Evolutionary conservation across 2,113 vertebrate genomes (phyloP).

Genomic region (Platysternon megacephalum): DNA sequence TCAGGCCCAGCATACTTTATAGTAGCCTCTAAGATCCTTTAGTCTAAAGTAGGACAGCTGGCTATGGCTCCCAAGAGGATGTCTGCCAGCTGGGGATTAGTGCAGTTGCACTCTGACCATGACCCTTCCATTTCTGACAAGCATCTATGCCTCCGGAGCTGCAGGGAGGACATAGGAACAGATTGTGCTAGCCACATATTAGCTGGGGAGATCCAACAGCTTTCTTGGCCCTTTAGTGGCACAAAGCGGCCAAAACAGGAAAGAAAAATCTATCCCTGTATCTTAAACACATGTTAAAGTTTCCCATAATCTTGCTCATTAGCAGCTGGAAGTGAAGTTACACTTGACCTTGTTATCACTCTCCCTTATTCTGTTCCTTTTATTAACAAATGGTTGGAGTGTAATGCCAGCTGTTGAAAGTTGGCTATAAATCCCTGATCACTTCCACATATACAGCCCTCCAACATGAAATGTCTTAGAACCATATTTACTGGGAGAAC

Average conservation of each 20-base stretch:
- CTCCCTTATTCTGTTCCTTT: neutral
- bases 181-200: neutral
- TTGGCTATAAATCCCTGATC: neutral
- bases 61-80: neutral
- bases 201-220: neutral
- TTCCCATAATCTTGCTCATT: neutral
- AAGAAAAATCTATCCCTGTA: neutral
- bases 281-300: neutral
- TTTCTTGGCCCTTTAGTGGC: neutral
- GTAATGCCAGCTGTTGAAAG: neutral
- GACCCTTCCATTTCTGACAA: neutral
- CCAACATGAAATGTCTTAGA: neutral
- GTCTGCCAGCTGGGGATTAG: neutral
- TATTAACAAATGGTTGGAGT: neutral
- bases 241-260: neutral
- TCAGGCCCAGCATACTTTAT: neutral
- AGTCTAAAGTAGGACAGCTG: neutral
- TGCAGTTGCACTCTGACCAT: neutral
- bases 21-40: neutral
- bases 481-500: constrained; percentile 15
- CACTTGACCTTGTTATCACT: rapidly evolving
- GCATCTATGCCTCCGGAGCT: neutral
- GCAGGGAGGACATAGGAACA: neutral
- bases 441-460: neutral
- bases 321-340: neutral